Percentiles rank a stretch among this genome's conserved stretches.
Evolutionary conservation across 2,113 vertebrate species (phyloP).

Genomic region (Perca flavescens): DNA sequence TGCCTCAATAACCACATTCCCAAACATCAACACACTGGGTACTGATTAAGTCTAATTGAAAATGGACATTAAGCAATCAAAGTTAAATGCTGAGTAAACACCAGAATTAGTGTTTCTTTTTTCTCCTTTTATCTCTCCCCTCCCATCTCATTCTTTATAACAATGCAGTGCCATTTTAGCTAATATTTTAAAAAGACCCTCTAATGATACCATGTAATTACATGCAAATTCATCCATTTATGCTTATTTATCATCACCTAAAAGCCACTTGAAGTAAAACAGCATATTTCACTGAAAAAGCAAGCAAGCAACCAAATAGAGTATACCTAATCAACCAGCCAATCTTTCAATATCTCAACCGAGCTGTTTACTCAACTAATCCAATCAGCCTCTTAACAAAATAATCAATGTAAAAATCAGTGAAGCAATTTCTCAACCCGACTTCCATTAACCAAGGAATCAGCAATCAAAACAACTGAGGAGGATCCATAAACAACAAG

Average conservation of each 20-base stretch:
- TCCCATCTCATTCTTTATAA: slow-evolving; percentile 23
- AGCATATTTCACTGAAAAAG: slow-evolving; percentile 35
- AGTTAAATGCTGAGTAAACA: slow-evolving; percentile 51
- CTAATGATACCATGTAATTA: slow-evolving; percentile 46
- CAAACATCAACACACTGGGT: slow-evolving; percentile 32
- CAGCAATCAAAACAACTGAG: slow-evolving; percentile 5
- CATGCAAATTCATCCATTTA: slow-evolving; percentile 51
- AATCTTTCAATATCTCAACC: slow-evolving; percentile 42
- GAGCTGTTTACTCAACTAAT: slow-evolving; percentile 28
- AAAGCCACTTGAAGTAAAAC: slow-evolving; percentile 41
- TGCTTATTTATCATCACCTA: slow-evolving; percentile 30
- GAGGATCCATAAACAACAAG: slow-evolving; percentile 8
- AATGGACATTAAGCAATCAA: slow-evolving; percentile 41
- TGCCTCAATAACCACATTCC: slow-evolving; percentile 31
- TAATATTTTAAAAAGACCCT: slow-evolving; percentile 32
- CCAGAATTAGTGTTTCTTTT: slow-evolving; percentile 27
- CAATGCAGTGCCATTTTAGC: slow-evolving; percentile 25
- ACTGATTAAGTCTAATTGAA: slow-evolving; percentile 44
- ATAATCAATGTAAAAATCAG: slow-evolving; percentile 38
- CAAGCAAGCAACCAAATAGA: slow-evolving; percentile 14
- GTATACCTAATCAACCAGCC: slow-evolving; percentile 32
- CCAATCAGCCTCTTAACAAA: slow-evolving; percentile 35
- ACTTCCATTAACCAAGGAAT: background rate
- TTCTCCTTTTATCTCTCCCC: background rate
- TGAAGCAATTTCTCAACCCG: slow-evolving; percentile 12